Evolutionary conservation across 2,113 vertebrate genomes (phyloP).

Genomic region (Martes martes): DNA sequence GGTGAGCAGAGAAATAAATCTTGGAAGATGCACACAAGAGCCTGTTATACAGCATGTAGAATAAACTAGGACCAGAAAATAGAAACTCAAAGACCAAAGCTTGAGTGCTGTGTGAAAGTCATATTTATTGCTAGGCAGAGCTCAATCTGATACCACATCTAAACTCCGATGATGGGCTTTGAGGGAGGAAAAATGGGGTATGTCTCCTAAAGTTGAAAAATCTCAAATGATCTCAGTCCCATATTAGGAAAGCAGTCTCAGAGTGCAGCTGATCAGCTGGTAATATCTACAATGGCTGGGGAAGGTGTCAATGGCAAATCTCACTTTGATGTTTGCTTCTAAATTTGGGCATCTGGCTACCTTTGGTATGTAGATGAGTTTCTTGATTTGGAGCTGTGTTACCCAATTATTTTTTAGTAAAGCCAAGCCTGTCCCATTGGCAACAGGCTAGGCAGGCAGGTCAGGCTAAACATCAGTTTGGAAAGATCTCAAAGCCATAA

Average conservation of each 20-base stretch:
- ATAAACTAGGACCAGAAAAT: slow-evolving; percentile 2
- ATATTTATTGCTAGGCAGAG: not conserved
- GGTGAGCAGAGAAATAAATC: not conserved
- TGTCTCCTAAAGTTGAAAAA: not conserved
- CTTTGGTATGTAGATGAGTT: not conserved
- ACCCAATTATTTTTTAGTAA: not conserved
- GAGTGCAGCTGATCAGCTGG: not conserved
- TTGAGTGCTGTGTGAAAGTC: not conserved
- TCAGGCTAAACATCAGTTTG: not conserved
- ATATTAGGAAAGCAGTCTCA: not conserved
- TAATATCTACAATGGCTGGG: too few species aligned
- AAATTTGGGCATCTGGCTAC: not conserved
- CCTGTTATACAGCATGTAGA: not conserved
- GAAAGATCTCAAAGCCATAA: not conserved
- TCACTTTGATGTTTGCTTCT: not conserved
- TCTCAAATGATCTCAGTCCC: not conserved
- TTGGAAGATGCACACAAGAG: not conserved
- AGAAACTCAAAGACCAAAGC: not conserved
- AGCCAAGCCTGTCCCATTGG: not conserved
- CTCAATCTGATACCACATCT: not conserved
- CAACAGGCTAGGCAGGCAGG: not conserved
- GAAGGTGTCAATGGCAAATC: not conserved
- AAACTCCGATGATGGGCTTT: not conserved
- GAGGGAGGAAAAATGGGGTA: not conserved
- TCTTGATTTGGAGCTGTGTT: not conserved